These are phyloP conservation scores for Elgaria multicarinata DNA, from an alignment of 2,113 vertebrate species.

Conservation along the genomic window DNA sequence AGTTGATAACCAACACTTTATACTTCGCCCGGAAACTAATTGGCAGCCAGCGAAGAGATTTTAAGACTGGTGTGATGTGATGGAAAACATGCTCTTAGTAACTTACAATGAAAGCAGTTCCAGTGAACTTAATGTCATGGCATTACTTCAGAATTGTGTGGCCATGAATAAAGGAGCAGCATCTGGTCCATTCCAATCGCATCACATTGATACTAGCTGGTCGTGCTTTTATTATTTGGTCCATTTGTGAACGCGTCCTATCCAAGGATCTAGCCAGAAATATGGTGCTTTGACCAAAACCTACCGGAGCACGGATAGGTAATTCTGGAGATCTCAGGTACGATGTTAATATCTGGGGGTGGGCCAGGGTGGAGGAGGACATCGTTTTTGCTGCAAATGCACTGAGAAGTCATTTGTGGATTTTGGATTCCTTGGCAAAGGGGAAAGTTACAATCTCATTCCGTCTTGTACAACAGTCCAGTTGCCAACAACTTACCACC, in stretches of 20 bases:
- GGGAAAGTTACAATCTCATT: background rate
- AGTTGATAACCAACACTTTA: no score
- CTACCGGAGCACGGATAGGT: background rate
- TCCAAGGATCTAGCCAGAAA: background rate
- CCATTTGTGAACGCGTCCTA: background rate
- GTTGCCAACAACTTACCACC: conserved; percentile 80
- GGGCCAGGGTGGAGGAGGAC: conserved; percentile 13
- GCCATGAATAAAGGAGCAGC: background rate
- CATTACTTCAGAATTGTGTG: background rate
- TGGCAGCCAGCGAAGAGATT: no score
- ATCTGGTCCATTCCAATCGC: background rate
- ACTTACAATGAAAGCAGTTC: background rate
- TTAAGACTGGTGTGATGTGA: no score
- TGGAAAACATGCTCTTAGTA: no score
- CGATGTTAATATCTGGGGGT: no score
- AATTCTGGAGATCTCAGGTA: background rate
- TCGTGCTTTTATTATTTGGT: background rate
- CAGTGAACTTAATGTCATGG: background rate
- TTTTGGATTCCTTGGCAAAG: fast-evolving
- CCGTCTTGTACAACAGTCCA: fast-evolving
- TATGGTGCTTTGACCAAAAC: no score
- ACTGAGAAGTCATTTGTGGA: background rate
- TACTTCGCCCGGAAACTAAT: no score
- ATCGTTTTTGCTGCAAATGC: fast-evolving
- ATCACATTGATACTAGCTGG: background rate